phyloP scores from a whole-genome alignment of 2,888 invertebrate species.

The Minunthozetes semirufus region DNA sequence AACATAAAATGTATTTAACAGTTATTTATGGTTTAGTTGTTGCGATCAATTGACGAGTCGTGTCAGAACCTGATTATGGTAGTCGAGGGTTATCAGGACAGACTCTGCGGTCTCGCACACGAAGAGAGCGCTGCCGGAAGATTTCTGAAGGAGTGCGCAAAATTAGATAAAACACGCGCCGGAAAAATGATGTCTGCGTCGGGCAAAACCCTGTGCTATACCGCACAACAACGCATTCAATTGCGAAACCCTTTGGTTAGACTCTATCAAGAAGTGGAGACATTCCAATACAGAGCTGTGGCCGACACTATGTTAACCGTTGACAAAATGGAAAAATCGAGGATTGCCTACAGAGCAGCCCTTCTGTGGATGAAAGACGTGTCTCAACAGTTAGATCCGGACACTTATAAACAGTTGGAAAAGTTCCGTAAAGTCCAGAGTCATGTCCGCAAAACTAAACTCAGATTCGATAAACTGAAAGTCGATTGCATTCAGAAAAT shows the following conservation, averaged over 20 bases:
- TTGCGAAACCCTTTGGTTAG: conserved; percentile 70
- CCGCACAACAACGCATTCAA: conserved; percentile 69
- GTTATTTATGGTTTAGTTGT: conserved; percentile 53
- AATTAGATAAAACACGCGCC: conserved; percentile 73
- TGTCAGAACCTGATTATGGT: conserved; percentile 77
- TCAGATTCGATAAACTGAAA: conserved; percentile 83
- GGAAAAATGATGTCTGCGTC: conserved; percentile 72
- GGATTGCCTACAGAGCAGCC: conserved; percentile 84
- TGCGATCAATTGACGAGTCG: conserved; percentile 83
- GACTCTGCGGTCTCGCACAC: conserved; percentile 82
- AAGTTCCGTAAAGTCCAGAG: conserved; percentile 74
- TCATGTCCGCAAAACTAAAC: conserved; percentile 62
- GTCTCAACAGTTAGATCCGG: conserved; percentile 90
- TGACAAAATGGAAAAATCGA: conserved; percentile 84
- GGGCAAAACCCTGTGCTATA: conserved; percentile 79
- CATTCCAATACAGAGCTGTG: conserved; percentile 87
- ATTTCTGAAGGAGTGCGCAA: conserved; percentile 87
- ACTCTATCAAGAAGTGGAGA: conserved; percentile 89
- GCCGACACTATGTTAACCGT: conserved; percentile 86
- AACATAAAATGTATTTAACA: conserved; percentile 24
- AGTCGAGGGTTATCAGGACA: conserved; percentile 87
- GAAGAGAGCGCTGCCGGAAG: conserved; percentile 91
- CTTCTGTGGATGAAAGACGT: conserved; percentile 94
- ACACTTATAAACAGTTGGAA: conserved; percentile 88
- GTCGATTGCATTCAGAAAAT: conserved; percentile 96